phyloP scores from a whole-genome alignment of 2,888 invertebrate species.

The Xanthia icteritia region DNA sequence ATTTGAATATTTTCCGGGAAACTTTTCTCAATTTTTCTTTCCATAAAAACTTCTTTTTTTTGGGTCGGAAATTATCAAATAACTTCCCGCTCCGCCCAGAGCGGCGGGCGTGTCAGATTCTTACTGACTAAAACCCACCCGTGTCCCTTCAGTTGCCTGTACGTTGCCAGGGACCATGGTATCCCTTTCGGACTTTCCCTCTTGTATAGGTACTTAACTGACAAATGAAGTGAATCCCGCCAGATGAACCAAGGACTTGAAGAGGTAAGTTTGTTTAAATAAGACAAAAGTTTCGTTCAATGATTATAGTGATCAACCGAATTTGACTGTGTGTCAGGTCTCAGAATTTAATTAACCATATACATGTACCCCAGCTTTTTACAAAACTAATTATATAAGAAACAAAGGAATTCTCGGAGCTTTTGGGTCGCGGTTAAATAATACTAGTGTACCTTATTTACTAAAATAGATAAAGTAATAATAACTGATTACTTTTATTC shows the following conservation, averaged over 20 bases:
- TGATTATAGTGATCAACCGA: background rate
- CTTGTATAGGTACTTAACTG: no score
- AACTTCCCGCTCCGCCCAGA: no score
- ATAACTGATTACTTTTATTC: conserved; percentile 36
- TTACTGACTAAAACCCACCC: no score
- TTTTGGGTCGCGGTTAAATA: background rate
- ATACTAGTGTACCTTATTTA: background rate
- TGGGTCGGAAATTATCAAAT: no score
- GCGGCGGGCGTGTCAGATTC: no score
- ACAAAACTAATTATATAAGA: background rate
- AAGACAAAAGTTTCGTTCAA: background rate
- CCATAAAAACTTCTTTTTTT: no score
- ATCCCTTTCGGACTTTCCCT: no score
- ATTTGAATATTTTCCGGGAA: no score
- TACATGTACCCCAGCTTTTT: background rate
- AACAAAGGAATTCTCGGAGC: background rate
- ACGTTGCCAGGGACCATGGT: no score
- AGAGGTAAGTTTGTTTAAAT: background rate
- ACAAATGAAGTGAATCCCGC: no score
- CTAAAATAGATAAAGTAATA: conserved; percentile 1
- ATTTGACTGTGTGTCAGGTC: background rate
- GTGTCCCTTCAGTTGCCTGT: no score
- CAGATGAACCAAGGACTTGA: no score
- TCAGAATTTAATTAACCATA: background rate
- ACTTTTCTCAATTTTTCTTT: background rate